These are phyloP conservation scores for Drosophila sulfurigaster DNA, from an alignment of 1,140 invertebrate genomes.

Conservation along the genomic window DNA sequence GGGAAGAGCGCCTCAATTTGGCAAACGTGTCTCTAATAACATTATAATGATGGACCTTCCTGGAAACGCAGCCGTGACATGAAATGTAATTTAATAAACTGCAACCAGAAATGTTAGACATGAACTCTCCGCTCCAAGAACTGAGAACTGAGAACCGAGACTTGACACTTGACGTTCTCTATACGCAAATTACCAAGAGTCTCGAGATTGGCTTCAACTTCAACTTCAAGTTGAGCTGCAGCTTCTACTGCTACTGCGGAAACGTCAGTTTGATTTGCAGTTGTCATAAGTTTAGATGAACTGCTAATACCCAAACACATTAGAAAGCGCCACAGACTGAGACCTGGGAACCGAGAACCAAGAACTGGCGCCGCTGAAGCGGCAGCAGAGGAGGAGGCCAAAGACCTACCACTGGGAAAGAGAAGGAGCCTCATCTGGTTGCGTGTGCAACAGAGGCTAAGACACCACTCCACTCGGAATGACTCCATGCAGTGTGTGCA, in stretches of 20 bases:
- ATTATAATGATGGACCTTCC: conserved; percentile 76
- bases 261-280: conserved; percentile 82
- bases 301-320: conserved; percentile 82
- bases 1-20: neutral
- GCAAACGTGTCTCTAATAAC: conserved; percentile 68
- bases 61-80: conserved; percentile 50
- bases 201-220: conserved; percentile 18
- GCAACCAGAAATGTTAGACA: conserved; percentile 43
- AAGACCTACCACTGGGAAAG: conserved; percentile 26
- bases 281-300: conserved; percentile 83
- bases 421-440: conserved; percentile 12
- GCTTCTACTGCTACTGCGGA: conserved; percentile 54
- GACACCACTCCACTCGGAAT: neutral
- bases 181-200: conserved; percentile 68
- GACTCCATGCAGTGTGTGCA: conserved; percentile 56
- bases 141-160: neutral
- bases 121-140: conserved; percentile 48
- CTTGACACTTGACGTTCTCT: conserved; percentile 46
- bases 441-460: conserved; percentile 15
- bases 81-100: conserved; percentile 79
- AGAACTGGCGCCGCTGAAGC: conserved; percentile 6
- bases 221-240: neutral
- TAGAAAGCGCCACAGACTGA: conserved; percentile 69
- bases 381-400: conserved; percentile 12
- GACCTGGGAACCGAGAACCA: conserved; percentile 6